phyloP scores from a whole-genome alignment of 1,140 invertebrate species.

The Periplaneta americana region DNA sequence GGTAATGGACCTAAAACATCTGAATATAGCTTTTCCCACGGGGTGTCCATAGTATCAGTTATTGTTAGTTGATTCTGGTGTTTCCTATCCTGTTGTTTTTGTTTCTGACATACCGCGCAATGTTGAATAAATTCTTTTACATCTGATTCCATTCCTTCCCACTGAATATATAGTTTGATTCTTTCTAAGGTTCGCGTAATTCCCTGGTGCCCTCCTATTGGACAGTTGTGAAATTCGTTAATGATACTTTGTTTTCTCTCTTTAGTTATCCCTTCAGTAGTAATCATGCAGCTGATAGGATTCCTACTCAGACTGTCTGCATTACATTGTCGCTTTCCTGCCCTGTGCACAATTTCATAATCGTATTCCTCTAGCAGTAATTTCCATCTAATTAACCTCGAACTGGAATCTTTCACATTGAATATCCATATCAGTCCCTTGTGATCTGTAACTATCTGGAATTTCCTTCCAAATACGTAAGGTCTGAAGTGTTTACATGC shows the following conservation, averaged over 20 bases:
- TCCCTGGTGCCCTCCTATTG: constrained; percentile 12
- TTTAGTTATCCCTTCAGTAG: not conserved
- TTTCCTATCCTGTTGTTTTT: too few relatives aligned
- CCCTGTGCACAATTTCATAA: too few relatives aligned
- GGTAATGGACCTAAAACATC: constrained; percentile 24
- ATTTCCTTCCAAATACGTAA: constrained; percentile 36
- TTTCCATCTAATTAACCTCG: too few relatives aligned
- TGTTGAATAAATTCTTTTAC: constrained; percentile 7
- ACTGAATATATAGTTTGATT: constrained; percentile 3
- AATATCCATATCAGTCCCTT: constrained; percentile 42
- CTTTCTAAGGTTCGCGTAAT: not conserved
- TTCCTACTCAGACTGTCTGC: too few relatives aligned
- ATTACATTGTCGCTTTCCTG: too few relatives aligned
- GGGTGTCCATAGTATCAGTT: constrained; percentile 19
- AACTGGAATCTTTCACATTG: too few relatives aligned
- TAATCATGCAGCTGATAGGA: too few relatives aligned
- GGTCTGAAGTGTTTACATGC: too few relatives aligned
- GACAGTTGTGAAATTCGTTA: constrained; percentile 5
- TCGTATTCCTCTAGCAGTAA: too few relatives aligned
- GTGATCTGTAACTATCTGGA: constrained; percentile 46
- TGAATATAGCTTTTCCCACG: constrained; percentile 20
- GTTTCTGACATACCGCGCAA: too few relatives aligned
- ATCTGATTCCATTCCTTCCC: constrained; percentile 1
- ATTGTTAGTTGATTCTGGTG: too few relatives aligned
- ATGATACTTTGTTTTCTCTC: not conserved